phyloP scores from a whole-genome alignment of 2,888 invertebrate species.

The Scelioninae gen. 2 region DNA sequence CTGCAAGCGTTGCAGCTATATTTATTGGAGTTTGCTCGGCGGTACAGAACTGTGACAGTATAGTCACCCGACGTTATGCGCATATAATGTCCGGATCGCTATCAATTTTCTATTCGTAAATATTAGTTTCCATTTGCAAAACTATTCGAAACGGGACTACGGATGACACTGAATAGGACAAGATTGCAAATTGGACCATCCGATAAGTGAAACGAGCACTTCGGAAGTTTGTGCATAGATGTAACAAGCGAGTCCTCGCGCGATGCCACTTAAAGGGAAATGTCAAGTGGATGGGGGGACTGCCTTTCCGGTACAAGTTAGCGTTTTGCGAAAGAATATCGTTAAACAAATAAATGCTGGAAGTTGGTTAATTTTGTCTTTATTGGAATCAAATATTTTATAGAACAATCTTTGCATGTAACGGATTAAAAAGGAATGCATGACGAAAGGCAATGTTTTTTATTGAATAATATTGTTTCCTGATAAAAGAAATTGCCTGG shows the following conservation, averaged over 20 bases:
- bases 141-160: slow-evolving; percentile 60
- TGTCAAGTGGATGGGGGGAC: no score
- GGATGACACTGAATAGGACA: slow-evolving; percentile 50
- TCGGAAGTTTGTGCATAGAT: slow-evolving; percentile 22
- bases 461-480: no score
- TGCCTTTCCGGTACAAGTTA: no score
- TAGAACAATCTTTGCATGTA: no score
- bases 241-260: slow-evolving; percentile 16
- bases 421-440: no score
- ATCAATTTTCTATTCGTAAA: slow-evolving; percentile 36
- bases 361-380: no score
- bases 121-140: slow-evolving; percentile 54
- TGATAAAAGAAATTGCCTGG: no score
- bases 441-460: no score
- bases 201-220: slow-evolving; percentile 51
- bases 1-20: no score
- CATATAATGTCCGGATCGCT: slow-evolving; percentile 16
- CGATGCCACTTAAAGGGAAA: not conserved
- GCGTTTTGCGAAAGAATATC: no score
- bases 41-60: slow-evolving; percentile 12
- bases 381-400: no score
- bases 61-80: not conserved
- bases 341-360: no score
- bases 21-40: slow-evolving; percentile 15
- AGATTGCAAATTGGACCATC: slow-evolving; percentile 61